Conservation (phyloP, 2,888 invertebrate species). For the Hemistola chrysoprasaria region DNA sequence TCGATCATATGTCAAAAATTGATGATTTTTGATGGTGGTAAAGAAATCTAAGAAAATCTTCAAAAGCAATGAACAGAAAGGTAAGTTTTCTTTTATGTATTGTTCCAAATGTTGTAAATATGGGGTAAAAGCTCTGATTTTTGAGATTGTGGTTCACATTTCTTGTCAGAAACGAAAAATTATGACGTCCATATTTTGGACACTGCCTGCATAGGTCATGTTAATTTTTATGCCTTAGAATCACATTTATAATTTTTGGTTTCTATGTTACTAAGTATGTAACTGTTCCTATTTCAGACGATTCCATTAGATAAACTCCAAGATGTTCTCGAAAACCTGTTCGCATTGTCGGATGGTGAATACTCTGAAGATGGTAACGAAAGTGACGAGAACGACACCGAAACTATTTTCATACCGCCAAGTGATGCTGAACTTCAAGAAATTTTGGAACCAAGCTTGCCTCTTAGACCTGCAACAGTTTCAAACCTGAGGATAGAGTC, state of each 20-base stretch:
- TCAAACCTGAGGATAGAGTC: constrained; percentile 10
- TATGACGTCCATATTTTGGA: constrained; percentile 17
- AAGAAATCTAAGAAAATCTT: constrained; percentile 8
- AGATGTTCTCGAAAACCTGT: too few relatives aligned
- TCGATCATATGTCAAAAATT: too few relatives aligned
- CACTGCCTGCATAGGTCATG: constrained; percentile 6
- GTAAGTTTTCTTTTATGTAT: constrained; percentile 12
- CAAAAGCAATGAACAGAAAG: constrained; percentile 13
- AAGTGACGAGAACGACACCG: constrained; percentile 19
- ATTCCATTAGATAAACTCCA: not conserved
- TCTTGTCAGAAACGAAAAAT: constrained; percentile 3
- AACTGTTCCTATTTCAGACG: not conserved
- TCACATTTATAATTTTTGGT: constrained; percentile 1
- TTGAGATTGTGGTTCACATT: constrained; percentile 4
- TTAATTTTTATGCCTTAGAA: not conserved
- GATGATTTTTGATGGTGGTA: too few relatives aligned
- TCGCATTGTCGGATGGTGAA: constrained; percentile 4
- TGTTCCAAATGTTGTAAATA: constrained; percentile 6
- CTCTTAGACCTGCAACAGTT: constrained; percentile 10
- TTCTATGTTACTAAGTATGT: too few relatives aligned
- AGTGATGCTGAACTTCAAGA: constrained; percentile 15
- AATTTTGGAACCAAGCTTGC: constrained; percentile 12
- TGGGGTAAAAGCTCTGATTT: constrained; percentile 8
- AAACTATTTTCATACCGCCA: constrained; percentile 14
- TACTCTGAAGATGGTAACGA: constrained; percentile 19